Evolutionary conservation across 2,797 vertebrate genomes (phyloP).

Genomic region (Melanotaenia boesemani): DNA sequence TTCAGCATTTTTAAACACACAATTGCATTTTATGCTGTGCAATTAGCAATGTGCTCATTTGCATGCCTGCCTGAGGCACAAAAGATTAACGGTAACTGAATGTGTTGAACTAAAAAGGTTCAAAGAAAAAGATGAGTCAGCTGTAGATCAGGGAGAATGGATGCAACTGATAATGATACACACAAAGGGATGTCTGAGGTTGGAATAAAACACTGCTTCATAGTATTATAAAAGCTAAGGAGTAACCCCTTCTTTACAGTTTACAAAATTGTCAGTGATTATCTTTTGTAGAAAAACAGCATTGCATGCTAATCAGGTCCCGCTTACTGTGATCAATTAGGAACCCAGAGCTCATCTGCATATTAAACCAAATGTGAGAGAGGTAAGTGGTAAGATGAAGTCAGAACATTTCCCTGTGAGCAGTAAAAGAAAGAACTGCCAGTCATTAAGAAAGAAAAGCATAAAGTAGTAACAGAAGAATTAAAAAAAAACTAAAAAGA

Average conservation of each 20-base stretch:
- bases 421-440: conserved; percentile 8
- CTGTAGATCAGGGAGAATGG: conserved; percentile 42
- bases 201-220: conserved; percentile 28
- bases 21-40: conserved; percentile 31
- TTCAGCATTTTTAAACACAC: conserved; percentile 34
- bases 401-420: conserved; percentile 17
- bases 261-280: conserved; percentile 37
- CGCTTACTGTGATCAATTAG: conserved; percentile 17
- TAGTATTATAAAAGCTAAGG: conserved; percentile 24
- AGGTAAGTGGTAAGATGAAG: conserved; percentile 3
- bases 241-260: conserved; percentile 17
- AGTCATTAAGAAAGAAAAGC: conserved; percentile 11
- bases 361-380: conserved; percentile 23
- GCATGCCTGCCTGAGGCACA: conserved; percentile 36
- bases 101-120: conserved; percentile 41
- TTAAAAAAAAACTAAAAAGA: not conserved
- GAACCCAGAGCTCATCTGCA: conserved; percentile 30
- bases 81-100: conserved; percentile 39
- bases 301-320: conserved; percentile 24
- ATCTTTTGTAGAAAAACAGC: conserved; percentile 36
- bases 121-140: conserved; percentile 40
- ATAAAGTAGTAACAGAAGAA: conserved; percentile 4
- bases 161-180: conserved; percentile 31
- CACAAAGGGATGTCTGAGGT: conserved; percentile 30
- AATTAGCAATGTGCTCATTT: conserved; percentile 60